Evolutionary conservation across 2,113 vertebrate genomes (phyloP).

Genomic region (Grus americana): DNA sequence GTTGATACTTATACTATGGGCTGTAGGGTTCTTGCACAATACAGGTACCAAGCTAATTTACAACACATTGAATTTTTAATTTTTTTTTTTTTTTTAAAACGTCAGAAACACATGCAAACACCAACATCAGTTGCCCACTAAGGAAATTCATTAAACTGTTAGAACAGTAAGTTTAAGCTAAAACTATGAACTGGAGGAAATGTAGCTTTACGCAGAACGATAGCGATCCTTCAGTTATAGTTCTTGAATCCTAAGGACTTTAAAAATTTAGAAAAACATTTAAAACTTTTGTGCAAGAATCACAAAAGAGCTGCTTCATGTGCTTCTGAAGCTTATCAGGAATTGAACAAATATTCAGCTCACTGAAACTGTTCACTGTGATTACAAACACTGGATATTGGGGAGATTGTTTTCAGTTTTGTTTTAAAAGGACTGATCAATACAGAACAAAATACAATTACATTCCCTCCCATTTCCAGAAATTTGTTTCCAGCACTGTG

Average conservation of each 20-base stretch:
- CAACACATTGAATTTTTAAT: rapidly evolving
- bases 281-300: background rate
- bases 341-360: background rate
- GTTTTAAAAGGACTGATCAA: background rate
- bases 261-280: background rate
- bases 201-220: background rate
- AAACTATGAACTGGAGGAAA: background rate
- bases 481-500: background rate
- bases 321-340: background rate
- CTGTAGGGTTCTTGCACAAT: background rate
- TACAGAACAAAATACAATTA: background rate
- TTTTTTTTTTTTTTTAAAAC: no score
- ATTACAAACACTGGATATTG: background rate
- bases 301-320: background rate
- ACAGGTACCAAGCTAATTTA: background rate
- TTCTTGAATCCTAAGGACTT: background rate
- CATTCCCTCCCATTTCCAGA: background rate
- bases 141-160: background rate
- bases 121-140: background rate
- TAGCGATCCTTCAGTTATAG: background rate
- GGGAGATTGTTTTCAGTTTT: background rate
- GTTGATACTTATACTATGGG: background rate
- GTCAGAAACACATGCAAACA: background rate
- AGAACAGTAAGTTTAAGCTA: rapidly evolving
- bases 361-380: background rate